Conservation (phyloP, 2,888 invertebrate genomes). For the Zonitis immaculata region DNA sequence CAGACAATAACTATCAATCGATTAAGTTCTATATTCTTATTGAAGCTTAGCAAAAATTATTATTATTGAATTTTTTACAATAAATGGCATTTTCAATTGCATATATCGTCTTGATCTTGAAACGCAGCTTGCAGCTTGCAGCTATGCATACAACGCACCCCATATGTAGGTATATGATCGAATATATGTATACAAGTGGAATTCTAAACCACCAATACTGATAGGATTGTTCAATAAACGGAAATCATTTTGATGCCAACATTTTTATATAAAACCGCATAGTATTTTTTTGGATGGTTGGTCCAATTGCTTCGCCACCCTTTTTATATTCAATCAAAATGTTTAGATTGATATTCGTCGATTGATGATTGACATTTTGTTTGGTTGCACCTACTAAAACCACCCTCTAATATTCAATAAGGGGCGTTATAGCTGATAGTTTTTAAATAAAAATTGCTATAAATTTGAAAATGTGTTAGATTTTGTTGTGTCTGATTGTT, state of each 20-base stretch:
- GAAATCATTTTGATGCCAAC: neutral
- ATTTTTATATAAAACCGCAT: neutral
- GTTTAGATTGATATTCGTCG: constrained; percentile 34
- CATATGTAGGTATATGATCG: too few relatives aligned
- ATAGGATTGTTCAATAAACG: neutral
- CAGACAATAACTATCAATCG: neutral
- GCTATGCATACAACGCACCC: too few relatives aligned
- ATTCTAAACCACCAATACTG: neutral
- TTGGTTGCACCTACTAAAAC: constrained; percentile 12
- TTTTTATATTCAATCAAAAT: constrained; percentile 14
- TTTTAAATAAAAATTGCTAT: too few relatives aligned
- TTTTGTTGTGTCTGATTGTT: too few relatives aligned
- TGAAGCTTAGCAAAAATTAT: neutral
- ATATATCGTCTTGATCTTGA: too few relatives aligned
- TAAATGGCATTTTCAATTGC: too few relatives aligned
- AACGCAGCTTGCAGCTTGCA: neutral
- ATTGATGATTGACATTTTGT: constrained; percentile 30
- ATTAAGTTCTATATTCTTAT: neutral
- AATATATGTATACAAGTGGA: too few relatives aligned
- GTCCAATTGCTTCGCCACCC: constrained; percentile 20
- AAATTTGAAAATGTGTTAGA: too few relatives aligned
- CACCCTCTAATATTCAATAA: constrained; percentile 13
- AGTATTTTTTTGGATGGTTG: constrained; percentile 28
- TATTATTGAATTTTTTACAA: too few relatives aligned
- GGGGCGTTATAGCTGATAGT: too few relatives aligned